A percentile compares a stretch with the other conserved stretches of the same genome.
phyloP scores from a whole-genome alignment of 2,888 invertebrate species.

The Alentia gelatinosa region DNA sequence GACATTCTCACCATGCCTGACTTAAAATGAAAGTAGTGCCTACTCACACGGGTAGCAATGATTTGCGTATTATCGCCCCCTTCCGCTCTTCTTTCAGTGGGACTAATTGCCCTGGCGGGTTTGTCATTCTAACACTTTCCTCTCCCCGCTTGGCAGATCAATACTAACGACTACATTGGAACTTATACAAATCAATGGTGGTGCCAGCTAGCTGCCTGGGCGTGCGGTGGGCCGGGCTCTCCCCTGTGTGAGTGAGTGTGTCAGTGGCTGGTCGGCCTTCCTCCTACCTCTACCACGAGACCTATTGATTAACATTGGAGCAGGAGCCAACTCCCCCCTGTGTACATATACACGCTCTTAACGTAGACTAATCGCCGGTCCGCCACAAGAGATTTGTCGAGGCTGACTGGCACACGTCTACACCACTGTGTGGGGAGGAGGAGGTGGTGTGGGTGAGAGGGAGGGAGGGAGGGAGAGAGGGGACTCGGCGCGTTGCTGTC shows the following conservation, averaged over 20 bases:
- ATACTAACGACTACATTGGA: constrained; percentile 1
- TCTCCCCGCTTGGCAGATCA: neutral
- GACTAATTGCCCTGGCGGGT: neutral
- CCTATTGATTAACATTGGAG: neutral
- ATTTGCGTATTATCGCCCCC: neutral
- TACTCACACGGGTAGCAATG: neutral
- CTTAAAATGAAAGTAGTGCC: neutral
- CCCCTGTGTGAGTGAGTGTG: neutral
- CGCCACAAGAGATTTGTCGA: neutral
- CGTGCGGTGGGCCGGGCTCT: too few species aligned
- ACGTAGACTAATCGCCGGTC: neutral
- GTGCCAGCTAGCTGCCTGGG: neutral
- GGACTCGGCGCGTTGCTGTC: neutral
- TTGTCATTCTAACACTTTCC: neutral
- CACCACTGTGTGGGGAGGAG: neutral
- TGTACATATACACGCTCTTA: neutral
- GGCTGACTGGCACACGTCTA: neutral
- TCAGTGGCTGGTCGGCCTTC: neutral
- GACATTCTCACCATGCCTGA: neutral
- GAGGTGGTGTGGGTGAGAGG: neutral
- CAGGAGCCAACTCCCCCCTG: too few species aligned
- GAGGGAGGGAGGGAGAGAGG: too few species aligned
- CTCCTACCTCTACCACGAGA: neutral
- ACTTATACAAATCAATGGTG: neutral
- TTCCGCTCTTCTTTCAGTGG: neutral